Evolutionary conservation across 2,888 invertebrate genomes (phyloP), one percentile per base, ranked within the genome.

Genomic region (Drosophila emarginata): DNA sequence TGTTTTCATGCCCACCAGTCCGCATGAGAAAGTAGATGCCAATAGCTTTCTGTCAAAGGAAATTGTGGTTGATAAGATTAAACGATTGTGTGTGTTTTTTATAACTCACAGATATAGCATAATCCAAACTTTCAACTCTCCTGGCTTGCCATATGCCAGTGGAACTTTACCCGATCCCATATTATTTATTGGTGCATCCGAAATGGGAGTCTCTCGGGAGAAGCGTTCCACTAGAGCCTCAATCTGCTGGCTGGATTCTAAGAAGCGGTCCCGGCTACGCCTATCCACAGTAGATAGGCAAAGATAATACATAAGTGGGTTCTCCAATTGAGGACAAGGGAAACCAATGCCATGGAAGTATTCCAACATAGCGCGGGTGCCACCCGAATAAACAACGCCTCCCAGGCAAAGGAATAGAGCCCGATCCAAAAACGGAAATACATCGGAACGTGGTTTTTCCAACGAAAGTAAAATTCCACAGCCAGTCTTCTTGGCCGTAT

Each of bases 341-440:
- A 98, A 98, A 2, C 99, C 99, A 78, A 99, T 97, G 74, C 96
- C 96, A 64, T 97, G 96, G 91, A 99, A 99, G 92, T 99, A 99
- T 89, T 97, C 97, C 69, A 99, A 93, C 94, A 99, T 96, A 80
- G 97, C 96, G 61, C 97, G 93, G 0, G 98, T 98, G 9, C 97
- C 96, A 0, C 98, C 98, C 0, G 96, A 96, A 91, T 97, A 97
- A 3, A 98, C 97, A 32, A 97, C 96, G 84, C 98, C 97, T 0
- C 97, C 97, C 39, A 98, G 93, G 80, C 98, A 98, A 4, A 98
- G 93, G 89, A 98, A 96, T 2, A 98, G 94, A 0, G 98, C 97
- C 36, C 97, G 90, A 91, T 98, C 98, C 82, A 99, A 93, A 91
- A 99, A 97, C 5, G 98, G 98, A 89, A 99, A 97, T 0, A 99